A percentile compares a stretch with the other conserved stretches of the same genome.
These are phyloP conservation scores for Melospiza georgiana DNA, from an alignment of 2,113 vertebrate genomes.

Conservation along the genomic window DNA sequence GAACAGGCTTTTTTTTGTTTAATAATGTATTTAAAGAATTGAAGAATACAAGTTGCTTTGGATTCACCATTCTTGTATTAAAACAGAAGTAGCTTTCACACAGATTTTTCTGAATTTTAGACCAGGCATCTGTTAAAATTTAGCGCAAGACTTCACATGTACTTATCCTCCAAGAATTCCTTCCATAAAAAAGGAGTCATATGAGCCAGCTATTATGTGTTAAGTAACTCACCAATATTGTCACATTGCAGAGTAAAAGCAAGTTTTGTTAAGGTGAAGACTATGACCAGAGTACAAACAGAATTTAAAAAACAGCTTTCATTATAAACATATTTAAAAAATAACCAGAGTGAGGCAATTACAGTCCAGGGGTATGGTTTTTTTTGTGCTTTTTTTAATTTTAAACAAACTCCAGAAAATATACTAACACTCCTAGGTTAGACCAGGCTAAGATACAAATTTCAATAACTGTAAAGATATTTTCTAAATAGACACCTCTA, in stretches of 20 bases:
- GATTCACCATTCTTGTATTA: background rate
- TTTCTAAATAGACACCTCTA: background rate
- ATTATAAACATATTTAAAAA: background rate
- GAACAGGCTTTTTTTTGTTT: background rate
- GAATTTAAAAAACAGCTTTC: background rate
- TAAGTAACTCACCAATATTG: background rate
- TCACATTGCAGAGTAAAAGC: background rate
- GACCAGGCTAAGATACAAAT: background rate
- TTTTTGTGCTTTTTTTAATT: background rate
- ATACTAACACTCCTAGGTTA: background rate
- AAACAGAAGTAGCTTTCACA: background rate
- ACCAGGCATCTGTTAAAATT: background rate
- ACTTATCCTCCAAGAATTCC: background rate
- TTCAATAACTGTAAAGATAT: background rate
- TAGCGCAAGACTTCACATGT: background rate
- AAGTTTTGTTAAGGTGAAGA: background rate
- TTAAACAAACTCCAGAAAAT: constrained; percentile 61
- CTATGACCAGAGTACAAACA: background rate
- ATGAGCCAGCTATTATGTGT: background rate
- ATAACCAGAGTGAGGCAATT: background rate
- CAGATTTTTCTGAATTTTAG: background rate
- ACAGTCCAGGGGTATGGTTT: background rate
- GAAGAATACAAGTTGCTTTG: background rate
- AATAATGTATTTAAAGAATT: background rate
- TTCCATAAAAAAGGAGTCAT: background rate